Evolutionary conservation across 2,113 vertebrate genomes (phyloP).

Genomic region (Ancistrus triradiatus): DNA sequence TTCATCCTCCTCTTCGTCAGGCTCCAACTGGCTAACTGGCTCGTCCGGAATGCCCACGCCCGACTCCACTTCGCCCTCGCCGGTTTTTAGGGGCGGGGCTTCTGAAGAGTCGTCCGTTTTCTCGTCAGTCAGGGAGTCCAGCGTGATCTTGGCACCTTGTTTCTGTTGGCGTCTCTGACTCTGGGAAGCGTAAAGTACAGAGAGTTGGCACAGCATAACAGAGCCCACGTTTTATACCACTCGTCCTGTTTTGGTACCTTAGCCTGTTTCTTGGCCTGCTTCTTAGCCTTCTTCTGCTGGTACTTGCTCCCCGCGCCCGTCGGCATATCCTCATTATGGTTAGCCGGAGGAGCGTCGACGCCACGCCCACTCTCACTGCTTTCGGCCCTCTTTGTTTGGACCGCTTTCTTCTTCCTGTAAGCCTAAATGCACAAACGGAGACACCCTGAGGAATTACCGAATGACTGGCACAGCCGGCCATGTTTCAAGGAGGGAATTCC

Average conservation of each 20-base stretch:
- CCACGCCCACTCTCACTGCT: conserved; percentile 61
- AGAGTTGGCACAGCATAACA: too few species aligned
- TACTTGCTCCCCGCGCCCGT: conserved; percentile 77
- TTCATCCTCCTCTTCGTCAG: neutral
- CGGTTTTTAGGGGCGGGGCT: neutral
- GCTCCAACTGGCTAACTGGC: neutral
- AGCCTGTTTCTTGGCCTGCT: conserved; percentile 89
- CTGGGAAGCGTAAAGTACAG: neutral
- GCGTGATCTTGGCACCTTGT: neutral
- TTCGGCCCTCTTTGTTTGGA: conserved; percentile 62
- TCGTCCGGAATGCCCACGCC: too few species aligned
- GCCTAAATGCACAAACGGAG: conserved; percentile 23
- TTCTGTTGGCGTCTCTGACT: neutral
- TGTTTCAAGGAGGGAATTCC: too few species aligned
- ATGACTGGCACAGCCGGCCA: too few species aligned
- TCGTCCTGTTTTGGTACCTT: conserved; percentile 70
- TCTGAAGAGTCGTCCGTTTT: neutral
- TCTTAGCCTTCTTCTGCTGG: conserved; percentile 92
- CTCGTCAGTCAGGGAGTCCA: neutral
- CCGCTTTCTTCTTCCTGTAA: conserved; percentile 73
- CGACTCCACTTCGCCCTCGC: neutral
- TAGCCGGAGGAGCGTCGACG: conserved; percentile 46
- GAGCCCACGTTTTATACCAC: neutral
- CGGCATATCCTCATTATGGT: conserved; percentile 58
- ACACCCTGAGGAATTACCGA: too few species aligned